These are phyloP conservation scores for Epizoanthus ramosus DNA, from an alignment of 92 coral and sea anemone species.

Conservation along the genomic window DNA sequence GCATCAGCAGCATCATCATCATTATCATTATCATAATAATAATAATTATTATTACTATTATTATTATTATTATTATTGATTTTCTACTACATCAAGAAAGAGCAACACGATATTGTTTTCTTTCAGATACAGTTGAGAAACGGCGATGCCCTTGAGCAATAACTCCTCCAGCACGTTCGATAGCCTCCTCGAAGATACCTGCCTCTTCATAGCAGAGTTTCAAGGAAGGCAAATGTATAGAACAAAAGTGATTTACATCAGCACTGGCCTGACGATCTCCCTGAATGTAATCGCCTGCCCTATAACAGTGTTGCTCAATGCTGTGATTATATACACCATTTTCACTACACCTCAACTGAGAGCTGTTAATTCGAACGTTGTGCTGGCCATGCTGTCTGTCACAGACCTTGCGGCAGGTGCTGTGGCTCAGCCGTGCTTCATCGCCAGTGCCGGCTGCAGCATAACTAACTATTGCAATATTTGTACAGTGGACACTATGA, in stretches of 20 bases:
- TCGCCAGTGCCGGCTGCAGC: background rate
- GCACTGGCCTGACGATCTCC: background rate
- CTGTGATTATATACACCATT: background rate
- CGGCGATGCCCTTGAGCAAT: no score
- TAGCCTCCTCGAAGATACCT: no score
- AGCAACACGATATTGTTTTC: no score
- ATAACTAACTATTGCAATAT: background rate
- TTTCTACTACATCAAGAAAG: no score
- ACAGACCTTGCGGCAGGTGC: background rate
- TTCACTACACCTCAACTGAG: background rate
- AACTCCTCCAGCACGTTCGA: no score
- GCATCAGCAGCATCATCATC: no score
- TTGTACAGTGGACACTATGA: background rate
- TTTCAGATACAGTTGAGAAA: no score
- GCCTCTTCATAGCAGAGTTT: no score
- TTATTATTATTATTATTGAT: no score
- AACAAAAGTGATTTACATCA: background rate
- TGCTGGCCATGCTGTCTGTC: background rate
- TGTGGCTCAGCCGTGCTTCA: background rate
- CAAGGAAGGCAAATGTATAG: no score
- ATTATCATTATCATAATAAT: no score
- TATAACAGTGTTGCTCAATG: background rate
- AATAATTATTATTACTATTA: no score
- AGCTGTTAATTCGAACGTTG: background rate
- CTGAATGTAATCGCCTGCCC: background rate